Conservation (phyloP, 2,797 vertebrate species). For the Poecilia gillii region DNA sequence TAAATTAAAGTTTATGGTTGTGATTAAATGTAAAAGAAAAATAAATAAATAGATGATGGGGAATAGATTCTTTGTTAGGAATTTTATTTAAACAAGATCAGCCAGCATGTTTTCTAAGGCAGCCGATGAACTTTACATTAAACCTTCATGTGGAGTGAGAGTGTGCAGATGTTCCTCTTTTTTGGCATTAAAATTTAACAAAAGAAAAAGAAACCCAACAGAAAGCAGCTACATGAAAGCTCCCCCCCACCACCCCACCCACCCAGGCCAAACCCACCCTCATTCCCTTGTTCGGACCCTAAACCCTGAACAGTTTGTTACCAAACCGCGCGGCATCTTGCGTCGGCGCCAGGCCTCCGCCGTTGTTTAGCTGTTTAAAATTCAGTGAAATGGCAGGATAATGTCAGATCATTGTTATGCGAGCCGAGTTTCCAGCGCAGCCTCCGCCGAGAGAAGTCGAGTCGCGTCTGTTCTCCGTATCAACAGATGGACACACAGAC, state of each 20-base stretch:
- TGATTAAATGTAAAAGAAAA: not conserved
- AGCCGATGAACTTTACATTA: not conserved
- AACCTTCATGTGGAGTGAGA: not conserved
- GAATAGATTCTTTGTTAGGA: not conserved
- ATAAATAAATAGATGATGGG: not conserved
- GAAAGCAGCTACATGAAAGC: not conserved
- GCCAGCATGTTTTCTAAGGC: not conserved
- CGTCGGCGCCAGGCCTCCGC: slow-evolving; percentile 4
- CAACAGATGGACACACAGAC: slow-evolving; percentile 75
- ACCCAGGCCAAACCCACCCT: not conserved
- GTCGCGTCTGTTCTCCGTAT: slow-evolving; percentile 58
- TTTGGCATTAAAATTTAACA: not conserved
- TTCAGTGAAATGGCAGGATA: slow-evolving; percentile 45
- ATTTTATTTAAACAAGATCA: not conserved
- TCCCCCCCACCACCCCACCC: fast-evolving
- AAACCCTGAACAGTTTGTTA: slow-evolving; percentile 22
- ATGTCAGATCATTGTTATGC: slow-evolving; percentile 62
- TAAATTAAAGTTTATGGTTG: not conserved
- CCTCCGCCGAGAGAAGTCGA: slow-evolving; percentile 52
- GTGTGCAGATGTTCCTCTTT: not conserved
- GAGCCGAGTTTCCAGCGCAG: slow-evolving; percentile 60
- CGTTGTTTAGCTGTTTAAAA: slow-evolving; percentile 46
- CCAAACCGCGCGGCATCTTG: slow-evolving; percentile 13
- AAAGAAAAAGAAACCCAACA: not conserved
- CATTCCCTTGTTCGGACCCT: not conserved